These are phyloP conservation scores for Temnopleurus reevesii DNA, from an alignment of 53 echinoderm and acorn worm species.

Conservation along the genomic window DNA sequence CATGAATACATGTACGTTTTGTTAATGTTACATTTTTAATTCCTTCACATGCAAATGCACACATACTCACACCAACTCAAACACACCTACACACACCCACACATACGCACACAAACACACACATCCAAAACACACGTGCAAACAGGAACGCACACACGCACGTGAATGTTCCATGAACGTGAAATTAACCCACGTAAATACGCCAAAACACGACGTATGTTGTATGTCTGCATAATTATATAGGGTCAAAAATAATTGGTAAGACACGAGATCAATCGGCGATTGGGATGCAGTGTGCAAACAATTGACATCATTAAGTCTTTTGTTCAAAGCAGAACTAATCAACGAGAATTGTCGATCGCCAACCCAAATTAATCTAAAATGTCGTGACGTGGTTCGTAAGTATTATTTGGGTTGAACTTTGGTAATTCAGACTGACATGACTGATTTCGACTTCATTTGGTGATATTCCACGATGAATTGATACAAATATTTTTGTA, in stretches of 20 bases:
- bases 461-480: too few relatives aligned
- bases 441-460: too few relatives aligned
- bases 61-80: neutral
- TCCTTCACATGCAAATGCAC: too few relatives aligned
- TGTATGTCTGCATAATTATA: neutral
- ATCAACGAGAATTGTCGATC: neutral
- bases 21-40: too few relatives aligned
- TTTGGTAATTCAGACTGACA: too few relatives aligned
- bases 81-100: neutral
- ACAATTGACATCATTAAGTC: neutral
- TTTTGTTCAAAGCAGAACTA: neutral
- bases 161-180: too few relatives aligned
- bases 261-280: neutral
- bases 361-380: neutral
- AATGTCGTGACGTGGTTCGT: neutral
- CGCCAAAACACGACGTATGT: neutral
- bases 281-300: neutral
- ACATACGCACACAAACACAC: too few relatives aligned
- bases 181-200: neutral
- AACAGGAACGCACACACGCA: too few relatives aligned
- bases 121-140: too few relatives aligned
- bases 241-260: slow-evolving; percentile 16
- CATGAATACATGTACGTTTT: too few relatives aligned
- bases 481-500: too few relatives aligned
- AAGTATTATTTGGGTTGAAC: neutral